Conservation (phyloP, 2,797 vertebrate species). For the Anableps anableps region DNA sequence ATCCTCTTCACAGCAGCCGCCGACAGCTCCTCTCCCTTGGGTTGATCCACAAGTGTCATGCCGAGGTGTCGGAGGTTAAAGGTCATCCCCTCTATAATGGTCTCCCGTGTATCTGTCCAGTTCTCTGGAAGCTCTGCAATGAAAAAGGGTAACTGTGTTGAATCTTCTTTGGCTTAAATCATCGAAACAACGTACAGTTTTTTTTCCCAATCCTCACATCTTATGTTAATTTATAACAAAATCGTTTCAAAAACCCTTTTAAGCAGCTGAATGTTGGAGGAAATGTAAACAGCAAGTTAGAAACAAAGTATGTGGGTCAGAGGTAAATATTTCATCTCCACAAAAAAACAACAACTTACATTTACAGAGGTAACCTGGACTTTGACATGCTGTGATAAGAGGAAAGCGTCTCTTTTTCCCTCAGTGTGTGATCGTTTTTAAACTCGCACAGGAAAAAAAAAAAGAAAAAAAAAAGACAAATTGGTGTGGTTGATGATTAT, state of each 20-base stretch:
- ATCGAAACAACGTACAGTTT: slow-evolving; percentile 16
- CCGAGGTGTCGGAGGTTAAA: slow-evolving; percentile 95
- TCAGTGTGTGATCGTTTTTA: neutral
- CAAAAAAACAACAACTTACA: slow-evolving; percentile 37
- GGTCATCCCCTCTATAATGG: slow-evolving; percentile 93
- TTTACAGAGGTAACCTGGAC: slow-evolving; percentile 22
- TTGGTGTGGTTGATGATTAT: neutral
- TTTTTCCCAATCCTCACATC: neutral
- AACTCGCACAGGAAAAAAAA: slow-evolving; percentile 1
- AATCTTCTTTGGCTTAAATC: slow-evolving; percentile 5
- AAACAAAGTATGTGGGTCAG: slow-evolving; percentile 61
- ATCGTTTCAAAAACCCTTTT: neutral
- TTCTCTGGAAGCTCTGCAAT: slow-evolving; percentile 92
- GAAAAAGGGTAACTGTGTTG: neutral
- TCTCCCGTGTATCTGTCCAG: slow-evolving; percentile 96
- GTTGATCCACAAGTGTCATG: slow-evolving; percentile 95
- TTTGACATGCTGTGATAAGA: slow-evolving; percentile 47
- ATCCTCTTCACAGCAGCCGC: slow-evolving; percentile 93
- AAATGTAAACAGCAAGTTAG: slow-evolving; percentile 53
- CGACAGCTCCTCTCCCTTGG: slow-evolving; percentile 93
- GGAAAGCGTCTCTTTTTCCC: slow-evolving; percentile 5
- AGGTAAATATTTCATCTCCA: slow-evolving; percentile 56
- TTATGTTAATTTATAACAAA: slow-evolving; percentile 38
- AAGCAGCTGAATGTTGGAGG: slow-evolving; percentile 34
- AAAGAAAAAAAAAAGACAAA: neutral